Conservation (phyloP, 1,140 invertebrate species). For the Saccostrea cuccullata region DNA sequence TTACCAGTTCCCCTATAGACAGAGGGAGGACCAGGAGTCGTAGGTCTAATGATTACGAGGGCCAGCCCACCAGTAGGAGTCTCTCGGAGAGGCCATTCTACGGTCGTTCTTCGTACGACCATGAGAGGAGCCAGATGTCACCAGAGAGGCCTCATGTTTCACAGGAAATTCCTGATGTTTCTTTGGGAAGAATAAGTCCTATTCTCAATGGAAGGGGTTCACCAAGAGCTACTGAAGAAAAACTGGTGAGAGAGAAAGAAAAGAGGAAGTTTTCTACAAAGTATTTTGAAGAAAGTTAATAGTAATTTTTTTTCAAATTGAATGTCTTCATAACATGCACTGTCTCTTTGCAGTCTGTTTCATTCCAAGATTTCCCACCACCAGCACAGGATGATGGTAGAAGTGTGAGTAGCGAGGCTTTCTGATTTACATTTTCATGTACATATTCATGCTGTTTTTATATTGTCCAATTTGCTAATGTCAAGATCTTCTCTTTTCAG, state of each 20-base stretch:
- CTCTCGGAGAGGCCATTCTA: conserved; percentile 11
- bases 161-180: background rate
- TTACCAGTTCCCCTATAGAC: conserved; percentile 11
- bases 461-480: background rate
- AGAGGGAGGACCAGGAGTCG: conserved; percentile 3
- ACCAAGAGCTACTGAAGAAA: conserved; percentile 6
- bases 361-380: conserved; percentile 51
- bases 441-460: background rate
- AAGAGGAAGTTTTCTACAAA: background rate
- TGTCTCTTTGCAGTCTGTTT: conserved; percentile 51
- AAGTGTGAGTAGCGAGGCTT: background rate
- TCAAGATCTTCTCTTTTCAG: conserved; percentile 14
- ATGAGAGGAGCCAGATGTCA: conserved; percentile 5
- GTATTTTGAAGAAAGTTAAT: background rate
- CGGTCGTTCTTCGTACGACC: background rate
- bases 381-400: background rate
- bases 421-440: background rate
- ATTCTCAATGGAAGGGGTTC: conserved; percentile 21
- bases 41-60: background rate
- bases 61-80: conserved; percentile 7
- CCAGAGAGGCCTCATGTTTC: conserved; percentile 10
- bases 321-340: background rate
- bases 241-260: background rate
- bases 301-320: background rate
- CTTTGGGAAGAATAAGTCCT: conserved; percentile 36